Base-by-base conservation (phyloP, 2,888 invertebrate species). In the Drosophila robusta region DNA sequence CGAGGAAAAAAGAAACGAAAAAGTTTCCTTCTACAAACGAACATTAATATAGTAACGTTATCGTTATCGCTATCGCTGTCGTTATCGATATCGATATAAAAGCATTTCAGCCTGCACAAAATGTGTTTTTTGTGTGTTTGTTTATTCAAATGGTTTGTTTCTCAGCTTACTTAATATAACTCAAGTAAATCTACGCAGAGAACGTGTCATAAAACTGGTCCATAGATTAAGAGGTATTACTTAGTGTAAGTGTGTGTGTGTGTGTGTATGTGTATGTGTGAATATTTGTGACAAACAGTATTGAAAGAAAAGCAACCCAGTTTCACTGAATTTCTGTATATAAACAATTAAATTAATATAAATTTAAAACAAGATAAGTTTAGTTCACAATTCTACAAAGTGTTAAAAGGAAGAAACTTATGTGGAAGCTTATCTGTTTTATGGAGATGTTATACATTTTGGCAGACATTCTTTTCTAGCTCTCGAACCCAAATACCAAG, bases 171-270 rank as follows among this genome's bases (percentile, higher is more conserved):
- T 72, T 70, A 57, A 78, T 68, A 58, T 18, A 78, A 78, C 75
- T 78, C 69, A 78, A 76, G 74, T 74, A 74, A 70, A 64, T 50
- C 67, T 67, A 65, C 58, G 44, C 64, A 54, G 69, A 72, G 73
- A 77, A 75, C 64, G 65, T 73, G 65, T 72, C 65, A 63, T 70
- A 69, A 71, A 77, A 81, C 75, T 84, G 83, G 83, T 84, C 83
- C 83, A 87, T 84, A 81, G 85, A 87, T 85, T 71, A 85, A 82
- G 83, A 84, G 83, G 83, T 83, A 83, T 76, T 87, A 78, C 67
- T 70, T 68, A 76, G 68, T 71, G 70, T 66, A 22, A 51, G 12
- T 24, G 26, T 39, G 39, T 50, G 14, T 45, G 38, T 36, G 18
- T 39, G 44, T 42, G 24, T 61, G 38, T 39, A 34, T 50, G 12